Evolutionary conservation across 2,888 invertebrate genomes (phyloP).

Genomic region (Dryobotodes eremita): DNA sequence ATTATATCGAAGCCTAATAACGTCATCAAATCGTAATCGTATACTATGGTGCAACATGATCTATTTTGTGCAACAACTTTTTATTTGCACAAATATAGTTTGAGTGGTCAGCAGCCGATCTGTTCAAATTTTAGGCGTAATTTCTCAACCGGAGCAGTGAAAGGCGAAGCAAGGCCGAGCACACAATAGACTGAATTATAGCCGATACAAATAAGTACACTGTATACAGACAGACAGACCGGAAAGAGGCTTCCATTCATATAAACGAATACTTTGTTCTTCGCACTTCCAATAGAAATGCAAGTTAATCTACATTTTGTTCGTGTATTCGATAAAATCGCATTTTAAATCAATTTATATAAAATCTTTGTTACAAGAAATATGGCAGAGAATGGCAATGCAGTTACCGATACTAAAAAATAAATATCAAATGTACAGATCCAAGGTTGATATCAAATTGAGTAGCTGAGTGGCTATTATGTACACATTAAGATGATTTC

Average conservation of each 20-base stretch:
- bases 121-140: conserved; percentile 79
- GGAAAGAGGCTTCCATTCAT: conserved; percentile 85
- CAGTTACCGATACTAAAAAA: conserved; percentile 16
- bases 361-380: conserved; percentile 9
- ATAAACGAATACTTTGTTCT: conserved; percentile 82
- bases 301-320: conserved; percentile 68
- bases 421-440: conserved; percentile 20
- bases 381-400: conserved; percentile 18
- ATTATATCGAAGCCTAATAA: conserved; percentile 1
- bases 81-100: conserved; percentile 64
- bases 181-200: conserved; percentile 81
- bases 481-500: conserved; percentile 39
- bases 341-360: conserved; percentile 34
- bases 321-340: conserved; percentile 50
- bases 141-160: conserved; percentile 85
- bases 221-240: conserved; percentile 72
- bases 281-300: conserved; percentile 79
- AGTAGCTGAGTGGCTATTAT: conserved; percentile 40
- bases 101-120: conserved; percentile 48
- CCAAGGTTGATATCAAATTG: conserved; percentile 51
- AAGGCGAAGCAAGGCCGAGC: conserved; percentile 84
- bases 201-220: conserved; percentile 75
- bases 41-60: conserved; percentile 44
- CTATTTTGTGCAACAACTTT: conserved; percentile 66
- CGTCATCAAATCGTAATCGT: conserved; percentile 22